Conservation (phyloP, 1,140 invertebrate genomes). For the Brachionus plicatilis region DNA sequence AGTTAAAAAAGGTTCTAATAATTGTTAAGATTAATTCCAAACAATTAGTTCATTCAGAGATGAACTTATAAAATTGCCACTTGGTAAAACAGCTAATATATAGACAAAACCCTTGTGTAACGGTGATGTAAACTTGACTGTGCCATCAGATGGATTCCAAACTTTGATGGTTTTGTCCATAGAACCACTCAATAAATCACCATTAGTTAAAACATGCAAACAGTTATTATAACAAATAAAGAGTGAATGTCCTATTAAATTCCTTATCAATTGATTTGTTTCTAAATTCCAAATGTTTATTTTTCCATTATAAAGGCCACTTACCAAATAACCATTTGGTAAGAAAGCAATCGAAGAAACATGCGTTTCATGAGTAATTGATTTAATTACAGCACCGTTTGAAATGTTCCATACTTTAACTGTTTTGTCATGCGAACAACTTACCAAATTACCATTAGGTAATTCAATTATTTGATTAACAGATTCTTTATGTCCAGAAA, state of each 20-base stretch:
- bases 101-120: background rate
- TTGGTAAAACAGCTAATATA: background rate
- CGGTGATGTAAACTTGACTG: background rate
- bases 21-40: background rate
- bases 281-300: background rate
- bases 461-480: background rate
- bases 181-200: background rate
- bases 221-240: background rate
- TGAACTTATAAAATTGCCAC: background rate
- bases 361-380: background rate
- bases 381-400: background rate
- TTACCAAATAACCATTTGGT: background rate
- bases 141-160: background rate
- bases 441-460: background rate
- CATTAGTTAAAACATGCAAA: background rate
- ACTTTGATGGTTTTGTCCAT: background rate
- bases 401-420: background rate
- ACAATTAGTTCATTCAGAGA: background rate
- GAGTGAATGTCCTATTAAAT: background rate
- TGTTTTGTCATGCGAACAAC: background rate
- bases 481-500: background rate
- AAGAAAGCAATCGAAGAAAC: background rate
- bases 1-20: too few species aligned
- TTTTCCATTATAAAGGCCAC: background rate
- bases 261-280: background rate